Percentiles rank a stretch among this genome's conserved stretches.
These are phyloP conservation scores for Tetramorium alpestre DNA, from an alignment of 1,140 invertebrate genomes.

Conservation along the genomic window DNA sequence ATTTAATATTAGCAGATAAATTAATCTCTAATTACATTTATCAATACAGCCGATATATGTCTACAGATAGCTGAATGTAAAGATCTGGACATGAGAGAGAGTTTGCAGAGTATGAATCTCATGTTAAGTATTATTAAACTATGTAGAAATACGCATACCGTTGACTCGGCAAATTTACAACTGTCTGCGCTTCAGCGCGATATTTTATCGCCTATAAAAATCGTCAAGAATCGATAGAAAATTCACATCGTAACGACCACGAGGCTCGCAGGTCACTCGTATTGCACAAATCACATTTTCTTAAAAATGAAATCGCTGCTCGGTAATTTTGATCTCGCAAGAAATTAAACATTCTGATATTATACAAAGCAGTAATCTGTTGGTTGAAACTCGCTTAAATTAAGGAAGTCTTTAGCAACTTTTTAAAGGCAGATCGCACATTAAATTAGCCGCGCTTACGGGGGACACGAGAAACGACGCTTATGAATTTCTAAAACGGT, in stretches of 20 bases:
- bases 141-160: not conserved
- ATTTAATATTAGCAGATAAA: not conserved
- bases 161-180: not conserved
- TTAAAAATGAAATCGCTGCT: not conserved
- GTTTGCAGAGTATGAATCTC: not conserved
- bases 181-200: not conserved
- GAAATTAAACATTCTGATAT: not conserved
- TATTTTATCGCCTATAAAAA: not conserved
- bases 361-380: not conserved
- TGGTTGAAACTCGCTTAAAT: not conserved
- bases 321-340: not conserved
- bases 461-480: not conserved
- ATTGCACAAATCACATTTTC: not conserved
- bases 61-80: not conserved
- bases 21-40: not conserved
- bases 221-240: not conserved
- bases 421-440: not conserved
- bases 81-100: not conserved
- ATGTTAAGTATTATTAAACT: not conserved
- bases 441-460: not conserved
- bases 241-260: not conserved
- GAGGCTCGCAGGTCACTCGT: not conserved
- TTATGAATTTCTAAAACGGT: constrained; percentile 26
- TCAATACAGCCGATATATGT: not conserved
- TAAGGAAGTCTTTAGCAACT: not conserved